A percentile compares a stretch with the other conserved stretches of the same genome.
These are phyloP conservation scores for Stenodema calcarata DNA, from an alignment of 2,888 invertebrate genomes.

Conservation along the genomic window DNA sequence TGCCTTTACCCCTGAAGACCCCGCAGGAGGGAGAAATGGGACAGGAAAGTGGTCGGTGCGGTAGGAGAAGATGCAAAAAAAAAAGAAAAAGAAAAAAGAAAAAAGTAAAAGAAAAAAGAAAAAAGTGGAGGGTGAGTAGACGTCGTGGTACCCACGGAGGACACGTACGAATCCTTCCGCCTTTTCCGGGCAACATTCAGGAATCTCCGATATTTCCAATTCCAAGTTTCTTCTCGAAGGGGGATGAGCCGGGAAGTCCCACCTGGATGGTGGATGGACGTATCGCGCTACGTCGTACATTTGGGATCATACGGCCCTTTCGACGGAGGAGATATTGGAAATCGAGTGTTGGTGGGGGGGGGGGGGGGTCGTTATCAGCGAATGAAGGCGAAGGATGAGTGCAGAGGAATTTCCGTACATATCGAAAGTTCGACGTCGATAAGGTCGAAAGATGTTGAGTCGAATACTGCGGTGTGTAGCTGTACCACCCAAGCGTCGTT, in stretches of 20 bases:
- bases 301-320: not conserved
- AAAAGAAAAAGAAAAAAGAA: not conserved
- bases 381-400: not conserved
- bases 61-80: not conserved
- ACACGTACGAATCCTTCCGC: slow-evolving; percentile 19
- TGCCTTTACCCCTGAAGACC: not conserved
- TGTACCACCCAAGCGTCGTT: too few relatives aligned
- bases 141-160: not conserved
- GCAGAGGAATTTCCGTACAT: not conserved
- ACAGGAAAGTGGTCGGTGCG: not conserved
- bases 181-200: not conserved
- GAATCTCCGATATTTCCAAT: slow-evolving; percentile 32
- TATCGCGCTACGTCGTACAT: not conserved
- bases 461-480: too few relatives aligned
- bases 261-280: not conserved
- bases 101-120: not conserved
- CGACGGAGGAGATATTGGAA: slow-evolving; percentile 3
- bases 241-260: not conserved
- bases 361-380: slow-evolving; percentile 16
- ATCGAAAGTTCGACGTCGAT: too few relatives aligned
- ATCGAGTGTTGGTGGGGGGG: too few relatives aligned
- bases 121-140: not conserved
- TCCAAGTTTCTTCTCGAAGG: not conserved
- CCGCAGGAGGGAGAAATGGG: not conserved
- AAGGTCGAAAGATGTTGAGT: too few relatives aligned